phyloP scores from a whole-genome alignment of 2,113 vertebrate species.

The Trinectes maculatus region DNA sequence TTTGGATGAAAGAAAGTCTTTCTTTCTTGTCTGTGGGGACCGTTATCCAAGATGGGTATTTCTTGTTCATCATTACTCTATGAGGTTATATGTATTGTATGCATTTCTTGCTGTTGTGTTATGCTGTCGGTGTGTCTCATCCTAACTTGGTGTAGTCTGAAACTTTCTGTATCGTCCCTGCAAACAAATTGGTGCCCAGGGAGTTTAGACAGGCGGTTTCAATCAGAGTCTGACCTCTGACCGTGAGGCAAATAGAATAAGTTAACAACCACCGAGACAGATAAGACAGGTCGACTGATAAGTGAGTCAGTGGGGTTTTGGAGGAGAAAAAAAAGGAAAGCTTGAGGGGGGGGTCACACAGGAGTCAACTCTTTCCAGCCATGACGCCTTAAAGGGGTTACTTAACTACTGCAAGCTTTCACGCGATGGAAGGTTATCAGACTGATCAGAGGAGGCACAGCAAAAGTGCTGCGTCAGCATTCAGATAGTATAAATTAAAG shows the following conservation, averaged over 20 bases:
- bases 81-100: background rate
- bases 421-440: constrained; percentile 62
- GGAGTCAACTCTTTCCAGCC: constrained; percentile 62
- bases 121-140: background rate
- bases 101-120: constrained; percentile 18
- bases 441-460: constrained; percentile 55
- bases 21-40: background rate
- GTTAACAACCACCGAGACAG: constrained; percentile 62
- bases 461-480: constrained; percentile 36
- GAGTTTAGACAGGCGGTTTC: constrained; percentile 53
- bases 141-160: constrained; percentile 9
- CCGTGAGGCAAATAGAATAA: constrained; percentile 58
- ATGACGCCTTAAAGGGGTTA: constrained; percentile 45
- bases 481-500: constrained; percentile 63
- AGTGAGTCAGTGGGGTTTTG: constrained; percentile 38
- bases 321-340: constrained; percentile 42
- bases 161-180: constrained; percentile 31
- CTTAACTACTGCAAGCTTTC: constrained; percentile 42
- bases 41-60: background rate
- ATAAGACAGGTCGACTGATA: constrained; percentile 62
- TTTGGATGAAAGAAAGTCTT: background rate
- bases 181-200: constrained; percentile 49
- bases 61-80: background rate
- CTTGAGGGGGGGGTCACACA: constrained; percentile 47
- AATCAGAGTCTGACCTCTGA: constrained; percentile 57